Base-by-base conservation (phyloP, 2,113 vertebrate species). In the Rhineura floridana region DNA sequence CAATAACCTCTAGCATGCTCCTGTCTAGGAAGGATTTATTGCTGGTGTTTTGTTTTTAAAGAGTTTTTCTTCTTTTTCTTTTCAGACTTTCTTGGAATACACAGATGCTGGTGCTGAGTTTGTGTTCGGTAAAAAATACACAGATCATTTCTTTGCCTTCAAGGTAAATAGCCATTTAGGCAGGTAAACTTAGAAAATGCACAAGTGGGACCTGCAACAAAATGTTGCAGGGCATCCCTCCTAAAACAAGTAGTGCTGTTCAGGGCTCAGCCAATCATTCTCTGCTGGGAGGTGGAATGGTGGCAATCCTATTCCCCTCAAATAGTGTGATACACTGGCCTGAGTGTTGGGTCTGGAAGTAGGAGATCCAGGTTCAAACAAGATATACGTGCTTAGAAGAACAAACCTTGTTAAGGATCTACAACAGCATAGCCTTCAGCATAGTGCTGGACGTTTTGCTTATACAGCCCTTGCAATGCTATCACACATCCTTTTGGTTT, bases 81-180 rank as follows among this genome's bases (percentile, higher is more conserved):
- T 73, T 77, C 91, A 98, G 97, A 96, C 93, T 2, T 98, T 98
- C 89, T 80, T 98, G 92, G 97, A 92, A 2, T 98, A 97, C 65
- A 90, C 97, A 42, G 94, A 98, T 44, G 67, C 91, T 59, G 98
- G 98, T 19, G 96, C 98, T 50, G 87, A 90, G 75, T 98, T 99
- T 94, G 96, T 98, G 42, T 98, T 98, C 13, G 98, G 98, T 82
- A 92, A 96, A 39, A 97, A 92, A 55, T 98, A 97, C 7, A 92
- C 5, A 0, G 97, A 98, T 50, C 98, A 98, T 92, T 97, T 97
- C 85, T 97, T 99, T 78, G 96, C 96, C 86, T 98, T 98, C 95
- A 97, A 98, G 98, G 98, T 98, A 96, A 96, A 50, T 2, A 10
- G 3, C 12, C 62, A 80, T 62, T 78, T 28, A 77, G 10, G 2